Evolutionary conservation across 2,113 vertebrate genomes (phyloP).

Genomic region (Neoarius graeffei): DNA sequence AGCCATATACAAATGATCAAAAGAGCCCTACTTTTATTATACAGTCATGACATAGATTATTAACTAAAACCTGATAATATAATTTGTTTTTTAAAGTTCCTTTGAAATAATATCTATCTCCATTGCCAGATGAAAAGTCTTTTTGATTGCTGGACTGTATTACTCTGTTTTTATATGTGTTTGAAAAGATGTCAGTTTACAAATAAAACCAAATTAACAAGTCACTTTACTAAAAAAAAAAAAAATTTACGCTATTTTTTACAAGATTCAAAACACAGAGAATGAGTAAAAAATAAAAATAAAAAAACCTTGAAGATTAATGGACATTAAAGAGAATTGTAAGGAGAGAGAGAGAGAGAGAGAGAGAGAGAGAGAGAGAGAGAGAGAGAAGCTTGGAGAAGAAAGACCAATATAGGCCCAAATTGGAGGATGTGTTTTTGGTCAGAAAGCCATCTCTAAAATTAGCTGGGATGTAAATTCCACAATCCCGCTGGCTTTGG

Average conservation of each 20-base stretch:
- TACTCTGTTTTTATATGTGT: background rate
- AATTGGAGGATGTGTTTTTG: constrained; percentile 79
- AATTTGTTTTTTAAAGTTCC: background rate
- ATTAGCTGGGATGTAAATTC: constrained; percentile 77
- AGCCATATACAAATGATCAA: background rate
- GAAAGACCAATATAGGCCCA: constrained; percentile 74
- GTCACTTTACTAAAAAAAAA: background rate
- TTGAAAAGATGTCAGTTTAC: background rate
- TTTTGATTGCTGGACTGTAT: background rate
- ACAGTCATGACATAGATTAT: background rate
- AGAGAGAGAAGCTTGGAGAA: constrained; percentile 61
- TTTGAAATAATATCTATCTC: background rate
- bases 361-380: constrained; percentile 51
- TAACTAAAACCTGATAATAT: background rate
- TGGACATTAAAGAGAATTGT: background rate
- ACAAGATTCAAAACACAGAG: background rate
- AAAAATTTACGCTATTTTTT: background rate
- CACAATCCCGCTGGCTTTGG: constrained; percentile 65
- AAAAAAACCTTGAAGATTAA: background rate
- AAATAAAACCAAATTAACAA: background rate
- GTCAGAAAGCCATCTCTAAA: constrained; percentile 79
- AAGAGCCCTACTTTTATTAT: background rate
- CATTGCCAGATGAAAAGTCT: background rate
- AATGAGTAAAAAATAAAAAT: background rate
- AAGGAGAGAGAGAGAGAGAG: constrained; percentile 47